A percentile compares a stretch with the other conserved stretches of the same genome.
These are phyloP conservation scores for Cydia splendana DNA, from an alignment of 1,140 invertebrate species.

Conservation along the genomic window DNA sequence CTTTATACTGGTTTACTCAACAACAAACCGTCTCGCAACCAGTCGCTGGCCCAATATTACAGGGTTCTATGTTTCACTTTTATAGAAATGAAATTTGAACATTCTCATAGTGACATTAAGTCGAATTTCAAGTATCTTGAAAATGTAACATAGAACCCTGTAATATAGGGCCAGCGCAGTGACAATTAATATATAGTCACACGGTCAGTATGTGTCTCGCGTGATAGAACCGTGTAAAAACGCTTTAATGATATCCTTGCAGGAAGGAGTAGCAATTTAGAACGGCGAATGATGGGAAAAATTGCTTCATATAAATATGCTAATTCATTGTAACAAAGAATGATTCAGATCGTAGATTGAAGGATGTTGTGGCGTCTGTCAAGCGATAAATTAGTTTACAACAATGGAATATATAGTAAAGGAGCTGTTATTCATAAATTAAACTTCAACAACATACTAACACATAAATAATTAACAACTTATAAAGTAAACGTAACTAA, in stretches of 20 bases:
- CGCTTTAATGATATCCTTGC: slow-evolving; percentile 26
- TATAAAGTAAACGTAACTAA: too few relatives aligned
- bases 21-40: neutral
- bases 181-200: neutral
- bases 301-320: slow-evolving; percentile 8
- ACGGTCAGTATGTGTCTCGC: slow-evolving; percentile 13
- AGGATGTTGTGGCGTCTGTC: neutral
- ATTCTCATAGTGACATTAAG: too few relatives aligned
- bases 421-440: too few relatives aligned
- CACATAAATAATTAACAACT: too few relatives aligned
- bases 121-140: too few relatives aligned
- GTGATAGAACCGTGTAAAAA: slow-evolving; percentile 29
- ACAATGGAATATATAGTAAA: slow-evolving; percentile 18
- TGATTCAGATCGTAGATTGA: neutral
- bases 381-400: neutral
- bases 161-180: too few relatives aligned
- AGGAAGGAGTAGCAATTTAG: slow-evolving; percentile 17
- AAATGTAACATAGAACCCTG: too few relatives aligned
- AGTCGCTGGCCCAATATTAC: too few relatives aligned
- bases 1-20: neutral
- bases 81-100: too few relatives aligned
- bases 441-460: too few relatives aligned
- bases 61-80: too few relatives aligned
- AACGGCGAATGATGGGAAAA: slow-evolving; percentile 24
- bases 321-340: slow-evolving; percentile 14